phyloP scores from a whole-genome alignment of 2,113 vertebrate genomes.

The Strix aluco region DNA sequence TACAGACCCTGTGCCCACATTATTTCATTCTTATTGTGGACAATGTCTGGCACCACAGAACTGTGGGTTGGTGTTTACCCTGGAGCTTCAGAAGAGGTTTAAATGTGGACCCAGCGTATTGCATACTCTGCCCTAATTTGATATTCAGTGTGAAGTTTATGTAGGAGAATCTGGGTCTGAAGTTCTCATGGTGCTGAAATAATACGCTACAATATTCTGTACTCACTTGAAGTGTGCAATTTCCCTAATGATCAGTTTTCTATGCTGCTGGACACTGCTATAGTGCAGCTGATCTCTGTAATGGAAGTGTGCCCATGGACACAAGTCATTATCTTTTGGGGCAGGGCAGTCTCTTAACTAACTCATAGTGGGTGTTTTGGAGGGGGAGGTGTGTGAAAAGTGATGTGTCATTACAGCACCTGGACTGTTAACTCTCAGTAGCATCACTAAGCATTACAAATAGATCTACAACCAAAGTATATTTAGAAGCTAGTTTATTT shows the following conservation, averaged over 20 bases:
- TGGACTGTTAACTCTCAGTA: neutral
- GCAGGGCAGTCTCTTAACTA: neutral
- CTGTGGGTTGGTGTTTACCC: neutral
- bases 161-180: neutral
- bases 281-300: neutral
- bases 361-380: neutral
- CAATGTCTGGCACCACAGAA: neutral
- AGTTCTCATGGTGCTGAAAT: neutral
- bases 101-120: rapidly evolving
- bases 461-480: neutral
- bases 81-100: neutral
- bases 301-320: neutral
- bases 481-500: neutral
- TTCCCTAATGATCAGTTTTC: neutral
- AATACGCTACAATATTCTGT: neutral
- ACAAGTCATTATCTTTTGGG: neutral
- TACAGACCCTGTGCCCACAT: neutral
- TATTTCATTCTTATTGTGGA: neutral
- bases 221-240: neutral
- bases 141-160: neutral
- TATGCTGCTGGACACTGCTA: neutral
- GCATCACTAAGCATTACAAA: neutral
- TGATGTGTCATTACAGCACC: rapidly evolving
- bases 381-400: rapidly evolving
- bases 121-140: neutral